Conservation (phyloP, 2,797 vertebrate genomes). For the Poecilia gillii region DNA sequence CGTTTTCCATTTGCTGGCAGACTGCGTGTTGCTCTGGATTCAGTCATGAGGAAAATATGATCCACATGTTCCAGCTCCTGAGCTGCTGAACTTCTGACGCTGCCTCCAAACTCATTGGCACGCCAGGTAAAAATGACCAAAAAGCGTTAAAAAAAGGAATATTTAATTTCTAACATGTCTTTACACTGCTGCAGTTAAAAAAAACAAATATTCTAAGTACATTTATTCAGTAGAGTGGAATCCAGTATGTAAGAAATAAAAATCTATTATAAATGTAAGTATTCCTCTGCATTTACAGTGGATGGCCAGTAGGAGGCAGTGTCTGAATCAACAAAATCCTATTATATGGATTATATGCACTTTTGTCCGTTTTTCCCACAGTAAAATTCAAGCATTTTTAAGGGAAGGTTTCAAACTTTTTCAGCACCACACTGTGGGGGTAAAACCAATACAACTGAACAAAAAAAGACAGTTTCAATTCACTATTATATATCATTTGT, state of each 20-base stretch:
- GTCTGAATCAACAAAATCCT: background rate
- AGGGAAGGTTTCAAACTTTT: too few relatives aligned
- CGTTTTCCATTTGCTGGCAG: slow-evolving; percentile 3
- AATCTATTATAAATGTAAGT: too few relatives aligned
- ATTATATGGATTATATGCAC: background rate
- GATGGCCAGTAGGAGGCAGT: background rate
- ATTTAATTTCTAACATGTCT: background rate
- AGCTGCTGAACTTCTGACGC: background rate
- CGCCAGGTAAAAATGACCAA: background rate
- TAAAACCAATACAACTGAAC: too few relatives aligned
- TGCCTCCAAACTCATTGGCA: background rate
- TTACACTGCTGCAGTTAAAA: too few relatives aligned
- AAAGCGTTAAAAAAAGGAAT: background rate
- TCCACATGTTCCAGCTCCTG: slow-evolving; percentile 1
- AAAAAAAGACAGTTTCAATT: too few relatives aligned
- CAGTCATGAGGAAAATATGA: background rate
- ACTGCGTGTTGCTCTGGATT: background rate
- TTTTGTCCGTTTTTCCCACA: too few relatives aligned
- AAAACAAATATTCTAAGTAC: too few relatives aligned
- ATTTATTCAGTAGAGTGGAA: background rate
- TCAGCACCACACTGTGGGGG: too few relatives aligned
- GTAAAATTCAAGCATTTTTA: too few relatives aligned
- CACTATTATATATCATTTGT: too few relatives aligned
- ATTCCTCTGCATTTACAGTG: background rate
- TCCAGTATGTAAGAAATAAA: background rate